Percentiles rank a stretch among this genome's conserved stretches.
These are phyloP conservation scores for Andrena fulva DNA, from an alignment of 2,888 invertebrate genomes.

Conservation along the genomic window DNA sequence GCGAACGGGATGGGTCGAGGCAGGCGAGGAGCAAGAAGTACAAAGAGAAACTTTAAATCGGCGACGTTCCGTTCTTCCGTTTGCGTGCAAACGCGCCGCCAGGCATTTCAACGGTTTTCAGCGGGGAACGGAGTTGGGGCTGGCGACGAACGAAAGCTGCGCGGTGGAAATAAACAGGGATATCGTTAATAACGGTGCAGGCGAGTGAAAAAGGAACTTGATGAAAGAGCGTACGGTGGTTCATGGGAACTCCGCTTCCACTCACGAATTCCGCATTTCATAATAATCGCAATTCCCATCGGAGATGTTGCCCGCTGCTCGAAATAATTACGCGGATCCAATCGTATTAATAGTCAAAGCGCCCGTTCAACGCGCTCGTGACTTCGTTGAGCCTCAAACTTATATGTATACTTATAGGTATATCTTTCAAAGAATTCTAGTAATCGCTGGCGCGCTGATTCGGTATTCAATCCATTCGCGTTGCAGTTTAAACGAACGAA, in stretches of 20 bases:
- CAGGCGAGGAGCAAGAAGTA: not conserved
- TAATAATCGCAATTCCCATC: not conserved
- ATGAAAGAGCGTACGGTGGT: not conserved
- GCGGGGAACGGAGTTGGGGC: not conserved
- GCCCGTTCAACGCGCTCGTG: no score
- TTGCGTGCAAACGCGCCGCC: not conserved
- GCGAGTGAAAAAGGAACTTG: not conserved
- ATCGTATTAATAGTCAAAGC: no score
- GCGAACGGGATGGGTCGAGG: not conserved
- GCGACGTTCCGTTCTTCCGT: conserved; percentile 4
- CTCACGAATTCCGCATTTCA: not conserved
- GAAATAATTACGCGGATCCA: no score
- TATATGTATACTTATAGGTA: no score
- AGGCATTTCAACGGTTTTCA: not conserved
- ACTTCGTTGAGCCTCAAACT: no score
- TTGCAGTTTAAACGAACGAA: no score
- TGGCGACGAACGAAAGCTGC: not conserved
- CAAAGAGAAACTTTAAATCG: not conserved
- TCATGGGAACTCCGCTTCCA: not conserved
- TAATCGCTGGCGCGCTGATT: no score
- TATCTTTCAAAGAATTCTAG: no score
- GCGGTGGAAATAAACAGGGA: conserved; percentile 3
- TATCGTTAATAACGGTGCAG: not conserved
- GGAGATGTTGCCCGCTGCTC: no score
- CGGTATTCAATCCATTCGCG: no score